Evolutionary conservation across 1,140 invertebrate species (phyloP).

Genomic region (Trichonephila inaurata): DNA sequence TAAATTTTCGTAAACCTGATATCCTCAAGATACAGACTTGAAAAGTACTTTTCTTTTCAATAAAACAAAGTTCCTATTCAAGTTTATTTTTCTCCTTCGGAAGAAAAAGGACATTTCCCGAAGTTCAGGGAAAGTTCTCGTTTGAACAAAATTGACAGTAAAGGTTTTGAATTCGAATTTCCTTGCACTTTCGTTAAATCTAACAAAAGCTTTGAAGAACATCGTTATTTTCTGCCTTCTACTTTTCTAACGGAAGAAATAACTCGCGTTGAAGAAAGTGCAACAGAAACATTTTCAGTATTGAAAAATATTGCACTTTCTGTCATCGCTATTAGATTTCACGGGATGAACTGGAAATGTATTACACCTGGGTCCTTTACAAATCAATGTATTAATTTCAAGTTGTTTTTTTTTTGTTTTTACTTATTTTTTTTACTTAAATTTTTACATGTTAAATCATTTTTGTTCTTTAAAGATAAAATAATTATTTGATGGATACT

Average conservation of each 20-base stretch:
- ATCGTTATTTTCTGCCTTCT: neutral
- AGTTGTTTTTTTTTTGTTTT: too few species aligned
- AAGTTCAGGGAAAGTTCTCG: neutral
- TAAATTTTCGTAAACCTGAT: neutral
- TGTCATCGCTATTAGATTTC: too few species aligned
- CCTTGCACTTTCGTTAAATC: conserved; percentile 2
- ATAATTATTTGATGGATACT: too few species aligned
- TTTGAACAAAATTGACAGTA: neutral
- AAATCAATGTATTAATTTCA: too few species aligned
- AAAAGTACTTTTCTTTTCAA: neutral
- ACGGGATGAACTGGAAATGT: too few species aligned
- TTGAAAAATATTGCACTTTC: too few species aligned
- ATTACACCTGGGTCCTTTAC: too few species aligned
- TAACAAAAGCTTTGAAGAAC: neutral
- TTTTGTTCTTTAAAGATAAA: too few species aligned
- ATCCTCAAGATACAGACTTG: neutral
- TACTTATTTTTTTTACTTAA: too few species aligned
- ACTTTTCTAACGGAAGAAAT: neutral
- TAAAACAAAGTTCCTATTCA: neutral
- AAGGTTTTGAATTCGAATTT: neutral
- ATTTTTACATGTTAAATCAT: too few species aligned
- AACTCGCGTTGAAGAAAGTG: too few species aligned
- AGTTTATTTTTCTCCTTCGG: neutral
- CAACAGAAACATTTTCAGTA: too few species aligned
- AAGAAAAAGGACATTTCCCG: neutral